Conservation (phyloP, 2,113 vertebrate genomes). For the Sphaerodactylus townsendi region DNA sequence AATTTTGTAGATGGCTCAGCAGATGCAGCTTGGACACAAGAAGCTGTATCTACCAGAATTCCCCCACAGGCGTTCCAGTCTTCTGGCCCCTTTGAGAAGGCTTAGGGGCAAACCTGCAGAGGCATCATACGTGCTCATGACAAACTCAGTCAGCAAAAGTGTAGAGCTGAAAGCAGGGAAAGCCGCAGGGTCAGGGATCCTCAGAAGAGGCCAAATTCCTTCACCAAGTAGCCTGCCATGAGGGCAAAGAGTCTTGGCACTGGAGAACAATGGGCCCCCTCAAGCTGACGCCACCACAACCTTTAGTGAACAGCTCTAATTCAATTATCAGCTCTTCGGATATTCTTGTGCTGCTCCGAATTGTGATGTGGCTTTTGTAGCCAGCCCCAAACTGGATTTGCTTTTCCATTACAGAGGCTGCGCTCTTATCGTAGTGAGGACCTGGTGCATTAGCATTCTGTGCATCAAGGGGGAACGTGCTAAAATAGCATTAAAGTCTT, state of each 20-base stretch:
- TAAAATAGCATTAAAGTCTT: background rate
- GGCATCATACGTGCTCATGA: no score
- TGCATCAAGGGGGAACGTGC: background rate
- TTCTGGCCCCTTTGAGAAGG: no score
- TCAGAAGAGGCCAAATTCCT: background rate
- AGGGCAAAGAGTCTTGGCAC: background rate
- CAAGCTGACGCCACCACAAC: background rate
- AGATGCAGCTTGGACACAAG: no score
- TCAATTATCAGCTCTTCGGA: background rate
- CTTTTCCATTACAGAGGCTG: background rate
- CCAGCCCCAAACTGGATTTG: background rate
- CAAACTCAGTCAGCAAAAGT: no score
- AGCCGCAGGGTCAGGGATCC: no score
- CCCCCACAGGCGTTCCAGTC: no score
- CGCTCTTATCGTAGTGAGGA: background rate
- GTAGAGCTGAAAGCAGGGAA: no score
- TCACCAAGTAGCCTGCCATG: background rate
- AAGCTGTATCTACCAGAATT: no score
- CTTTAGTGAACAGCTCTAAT: background rate
- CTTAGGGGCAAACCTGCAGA: no score
- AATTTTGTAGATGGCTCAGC: no score
- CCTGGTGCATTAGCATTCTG: background rate
- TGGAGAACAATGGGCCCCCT: background rate
- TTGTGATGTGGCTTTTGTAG: background rate
- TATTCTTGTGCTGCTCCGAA: background rate